phyloP scores from a whole-genome alignment of 2,113 vertebrate species.

The Paratilapia polleni region DNA sequence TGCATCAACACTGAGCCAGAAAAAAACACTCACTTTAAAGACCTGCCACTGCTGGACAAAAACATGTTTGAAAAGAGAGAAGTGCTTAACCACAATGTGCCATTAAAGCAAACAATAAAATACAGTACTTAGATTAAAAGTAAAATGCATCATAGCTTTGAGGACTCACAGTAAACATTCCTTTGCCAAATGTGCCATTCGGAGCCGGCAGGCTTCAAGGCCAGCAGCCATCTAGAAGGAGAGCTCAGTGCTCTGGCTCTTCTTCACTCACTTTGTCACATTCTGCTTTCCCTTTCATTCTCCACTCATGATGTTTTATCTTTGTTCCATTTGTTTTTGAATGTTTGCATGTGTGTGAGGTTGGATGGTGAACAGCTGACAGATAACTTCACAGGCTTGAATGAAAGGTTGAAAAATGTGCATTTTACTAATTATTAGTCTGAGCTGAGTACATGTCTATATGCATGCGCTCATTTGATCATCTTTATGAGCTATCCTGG shows the following conservation, averaged over 20 bases:
- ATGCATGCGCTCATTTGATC: background rate
- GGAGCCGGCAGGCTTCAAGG: conserved; percentile 62
- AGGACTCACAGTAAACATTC: conserved; percentile 49
- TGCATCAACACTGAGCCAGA: conserved; percentile 5
- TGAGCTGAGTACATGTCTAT: background rate
- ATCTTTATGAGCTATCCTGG: background rate
- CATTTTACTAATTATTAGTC: conserved; percentile 10
- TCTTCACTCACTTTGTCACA: conserved; percentile 53
- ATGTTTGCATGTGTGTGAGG: background rate
- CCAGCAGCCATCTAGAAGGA: conserved; percentile 47
- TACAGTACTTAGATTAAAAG: conserved; percentile 29
- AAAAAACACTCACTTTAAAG: background rate
- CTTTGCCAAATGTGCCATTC: conserved; percentile 64
- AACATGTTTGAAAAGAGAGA: background rate
- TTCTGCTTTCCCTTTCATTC: conserved; percentile 35
- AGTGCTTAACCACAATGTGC: conserved; percentile 24
- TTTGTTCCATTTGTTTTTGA: conserved; percentile 11
- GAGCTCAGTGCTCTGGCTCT: conserved; percentile 53
- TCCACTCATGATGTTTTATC: conserved; percentile 13
- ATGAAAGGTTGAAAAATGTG: background rate
- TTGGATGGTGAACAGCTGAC: background rate
- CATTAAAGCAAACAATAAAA: conserved; percentile 21
- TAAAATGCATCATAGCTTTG: conserved; percentile 28
- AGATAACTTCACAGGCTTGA: conserved; percentile 11
- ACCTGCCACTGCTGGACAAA: background rate